These are phyloP conservation scores for Mormyrus lacerda DNA, from an alignment of 2,113 vertebrate genomes.

Conservation along the genomic window DNA sequence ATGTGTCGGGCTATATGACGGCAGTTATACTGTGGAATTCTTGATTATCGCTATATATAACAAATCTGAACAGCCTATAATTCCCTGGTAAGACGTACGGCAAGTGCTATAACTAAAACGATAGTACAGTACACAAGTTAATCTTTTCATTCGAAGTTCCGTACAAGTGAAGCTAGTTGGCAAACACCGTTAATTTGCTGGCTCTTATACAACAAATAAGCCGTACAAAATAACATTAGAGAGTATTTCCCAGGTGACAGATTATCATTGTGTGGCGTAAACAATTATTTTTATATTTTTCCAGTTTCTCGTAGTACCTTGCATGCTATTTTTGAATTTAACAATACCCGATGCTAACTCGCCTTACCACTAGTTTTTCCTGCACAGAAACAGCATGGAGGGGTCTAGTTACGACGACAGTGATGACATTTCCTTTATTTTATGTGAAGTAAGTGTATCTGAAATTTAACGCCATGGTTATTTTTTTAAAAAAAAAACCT, in stretches of 20 bases:
- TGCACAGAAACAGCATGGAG: neutral
- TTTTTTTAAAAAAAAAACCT: neutral
- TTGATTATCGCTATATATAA: neutral
- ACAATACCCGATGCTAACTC: neutral
- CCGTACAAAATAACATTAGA: neutral
- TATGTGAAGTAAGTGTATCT: neutral
- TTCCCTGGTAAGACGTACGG: neutral
- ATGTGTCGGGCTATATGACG: neutral
- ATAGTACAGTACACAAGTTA: neutral
- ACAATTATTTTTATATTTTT: neutral
- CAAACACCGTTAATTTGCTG: neutral
- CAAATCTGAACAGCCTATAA: neutral
- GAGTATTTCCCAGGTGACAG: neutral
- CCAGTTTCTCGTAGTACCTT: neutral
- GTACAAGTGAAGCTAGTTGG: neutral
- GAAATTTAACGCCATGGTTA: neutral
- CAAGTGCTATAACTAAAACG: neutral
- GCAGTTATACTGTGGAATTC: neutral
- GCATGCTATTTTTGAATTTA: neutral
- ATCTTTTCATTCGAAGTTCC: neutral
- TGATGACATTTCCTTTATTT: neutral
- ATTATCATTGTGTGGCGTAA: neutral
- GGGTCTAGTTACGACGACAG: neutral
- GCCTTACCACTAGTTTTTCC: neutral
- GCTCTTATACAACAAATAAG: neutral